phyloP scores from a whole-genome alignment of 2,888 invertebrate species.

The Macrophya annulata region DNA sequence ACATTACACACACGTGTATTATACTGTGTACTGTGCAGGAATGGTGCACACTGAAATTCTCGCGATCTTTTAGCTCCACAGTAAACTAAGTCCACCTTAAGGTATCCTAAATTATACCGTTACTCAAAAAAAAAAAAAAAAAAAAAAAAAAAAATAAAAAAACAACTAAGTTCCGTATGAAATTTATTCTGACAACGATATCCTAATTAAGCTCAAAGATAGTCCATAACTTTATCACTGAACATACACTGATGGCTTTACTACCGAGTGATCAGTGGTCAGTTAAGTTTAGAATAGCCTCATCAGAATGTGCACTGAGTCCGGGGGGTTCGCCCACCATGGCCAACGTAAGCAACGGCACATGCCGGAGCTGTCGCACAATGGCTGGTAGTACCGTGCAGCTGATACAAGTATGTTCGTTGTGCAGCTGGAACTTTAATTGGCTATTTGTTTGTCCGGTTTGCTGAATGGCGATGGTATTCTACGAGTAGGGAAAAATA shows the following conservation, averaged over 20 bases:
- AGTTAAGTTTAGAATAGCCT: background rate
- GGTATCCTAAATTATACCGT: too few species aligned
- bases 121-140: background rate
- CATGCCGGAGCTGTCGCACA: conserved; percentile 53
- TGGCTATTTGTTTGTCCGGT: conserved; percentile 72
- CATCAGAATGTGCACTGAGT: background rate
- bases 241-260: background rate
- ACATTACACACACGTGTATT: background rate
- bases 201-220: background rate
- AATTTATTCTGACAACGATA: background rate
- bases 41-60: background rate
- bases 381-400: conserved; percentile 61
- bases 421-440: conserved; percentile 76
- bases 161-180: background rate
- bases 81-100: background rate
- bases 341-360: conserved; percentile 22
- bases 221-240: background rate
- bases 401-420: conserved; percentile 75
- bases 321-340: background rate
- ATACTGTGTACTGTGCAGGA: background rate
- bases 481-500: conserved; percentile 62
- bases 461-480: conserved; percentile 68
- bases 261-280: conserved; percentile 17
- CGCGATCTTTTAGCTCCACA: background rate
- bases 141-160: too few species aligned